Evolutionary conservation across 30 jellyfish, hydroid and myxozoan species (phyloP).

Genomic region (Pelagia noctiluca): DNA sequence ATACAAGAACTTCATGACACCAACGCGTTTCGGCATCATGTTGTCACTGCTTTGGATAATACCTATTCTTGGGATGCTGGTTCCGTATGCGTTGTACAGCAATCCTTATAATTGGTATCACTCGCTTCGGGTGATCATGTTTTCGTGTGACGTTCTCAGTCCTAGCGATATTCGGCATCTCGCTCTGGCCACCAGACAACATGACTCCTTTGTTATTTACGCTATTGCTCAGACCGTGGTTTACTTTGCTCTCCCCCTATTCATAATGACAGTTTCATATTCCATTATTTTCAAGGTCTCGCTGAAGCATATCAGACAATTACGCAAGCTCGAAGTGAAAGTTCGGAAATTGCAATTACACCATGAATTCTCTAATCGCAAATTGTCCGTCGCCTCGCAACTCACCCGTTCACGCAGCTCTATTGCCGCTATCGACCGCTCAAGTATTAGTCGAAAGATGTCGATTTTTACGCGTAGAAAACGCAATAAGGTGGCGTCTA

Average conservation of each 20-base stretch:
- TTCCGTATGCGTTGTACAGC: conserved; percentile 21
- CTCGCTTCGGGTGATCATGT: conserved; percentile 56
- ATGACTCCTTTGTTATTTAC: background rate
- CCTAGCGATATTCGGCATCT: background rate
- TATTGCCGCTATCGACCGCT: background rate
- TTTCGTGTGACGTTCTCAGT: conserved; percentile 31
- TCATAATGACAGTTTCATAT: conserved; percentile 44
- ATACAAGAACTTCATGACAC: conserved; percentile 28
- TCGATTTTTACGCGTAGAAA: background rate
- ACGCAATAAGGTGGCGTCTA: background rate
- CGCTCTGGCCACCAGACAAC: background rate
- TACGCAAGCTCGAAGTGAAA: conserved; percentile 40
- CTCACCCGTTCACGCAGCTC: background rate
- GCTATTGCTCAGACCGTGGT: conserved; percentile 29
- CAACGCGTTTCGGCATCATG: background rate
- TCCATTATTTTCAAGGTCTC: conserved; percentile 64
- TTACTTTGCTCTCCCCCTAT: conserved; percentile 41
- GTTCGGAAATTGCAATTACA: conserved; percentile 47
- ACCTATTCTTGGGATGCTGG: conserved; percentile 44
- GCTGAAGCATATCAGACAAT: conserved; percentile 59
- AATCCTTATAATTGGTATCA: conserved; percentile 30
- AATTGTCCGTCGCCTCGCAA: background rate
- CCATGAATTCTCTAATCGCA: conserved; percentile 21
- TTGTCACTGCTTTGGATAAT: conserved; percentile 47
- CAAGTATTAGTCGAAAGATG: background rate